Evolutionary conservation across 2,113 vertebrate genomes (phyloP), one percentile per base, ranked within the genome.

Genomic region (Clarias batrachus): DNA sequence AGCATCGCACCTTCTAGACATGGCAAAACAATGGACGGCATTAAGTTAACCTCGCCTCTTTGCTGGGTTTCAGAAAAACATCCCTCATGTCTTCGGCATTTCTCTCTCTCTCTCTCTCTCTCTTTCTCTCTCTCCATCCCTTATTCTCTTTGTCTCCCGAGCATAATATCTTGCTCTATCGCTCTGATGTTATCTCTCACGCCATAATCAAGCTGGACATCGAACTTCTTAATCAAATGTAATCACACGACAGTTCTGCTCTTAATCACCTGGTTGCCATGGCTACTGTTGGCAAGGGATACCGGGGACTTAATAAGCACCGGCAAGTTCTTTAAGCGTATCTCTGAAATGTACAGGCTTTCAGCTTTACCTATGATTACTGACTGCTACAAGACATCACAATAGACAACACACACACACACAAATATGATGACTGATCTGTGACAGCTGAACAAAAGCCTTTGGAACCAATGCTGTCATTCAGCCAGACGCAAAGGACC

Each of bases 21-120:
- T 8, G 71, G 33, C 76, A 73, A 83, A 85, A 57, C 86, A 83
- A 88, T 63, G 89, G 79, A 87, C 59, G 76, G 82, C 84, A 89
- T 89, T 88, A 85, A 79, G 62, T 89, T 86, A 88, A 88, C 87
- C 89, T 88, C 25, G 77, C 89, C 87, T 87, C 90, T 88, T 91
- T 91, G 89, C 90, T 88, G 86, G 81, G 68, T 87, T 88, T 89
- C 88, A 89, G 91, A 91, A 90, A 90, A 90, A 91, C 86, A 90
- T 84, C 85, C 76, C 70, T 90, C 60, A 70, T 81, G 41, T 63
- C 66, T 77, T 63, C 66, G 21, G 62, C 33, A n/a, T 52, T 37
- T n/a, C 14, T 27, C 68, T 4, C 11, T 0, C 81, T 41, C 17
- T 82, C 62, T 37, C 60, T 23, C 16, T 62, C 60, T 56, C 33